Evolutionary conservation across 2,113 vertebrate genomes (phyloP).

Genomic region (Phaethornis superciliosus): DNA sequence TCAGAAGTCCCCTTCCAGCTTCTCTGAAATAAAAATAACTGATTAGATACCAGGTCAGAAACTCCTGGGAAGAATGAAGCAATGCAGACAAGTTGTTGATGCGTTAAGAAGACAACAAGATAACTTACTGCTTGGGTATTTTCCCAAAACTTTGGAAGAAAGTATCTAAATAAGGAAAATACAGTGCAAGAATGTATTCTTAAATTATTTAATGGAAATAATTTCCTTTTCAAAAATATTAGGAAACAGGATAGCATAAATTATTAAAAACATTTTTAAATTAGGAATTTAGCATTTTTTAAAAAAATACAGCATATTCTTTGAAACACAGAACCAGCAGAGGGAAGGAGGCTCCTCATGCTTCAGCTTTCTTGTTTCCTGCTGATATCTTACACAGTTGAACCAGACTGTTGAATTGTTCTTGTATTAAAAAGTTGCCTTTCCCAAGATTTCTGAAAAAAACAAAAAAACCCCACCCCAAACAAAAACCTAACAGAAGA

Average conservation of each 20-base stretch:
- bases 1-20: background rate
- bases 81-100: background rate
- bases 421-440: background rate
- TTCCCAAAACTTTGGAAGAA: background rate
- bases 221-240: background rate
- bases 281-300: background rate
- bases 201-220: background rate
- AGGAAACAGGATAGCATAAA: background rate
- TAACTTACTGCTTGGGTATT: background rate
- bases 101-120: background rate
- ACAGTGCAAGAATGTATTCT: background rate
- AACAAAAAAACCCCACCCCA: background rate
- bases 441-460: background rate
- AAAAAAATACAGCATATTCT: background rate
- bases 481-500: background rate
- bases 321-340: background rate
- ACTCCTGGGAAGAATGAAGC: background rate
- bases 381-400: background rate
- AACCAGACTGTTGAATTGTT: background rate
- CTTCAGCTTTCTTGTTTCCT: background rate
- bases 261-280: background rate
- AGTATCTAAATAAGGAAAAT: background rate
- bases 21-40: background rate
- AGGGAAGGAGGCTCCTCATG: background rate
- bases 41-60: background rate